A percentile compares a stretch with the other conserved stretches of the same genome.
Evolutionary conservation across 2,797 vertebrate species (phyloP).

Genomic region (Thalassophryne amazonica): DNA sequence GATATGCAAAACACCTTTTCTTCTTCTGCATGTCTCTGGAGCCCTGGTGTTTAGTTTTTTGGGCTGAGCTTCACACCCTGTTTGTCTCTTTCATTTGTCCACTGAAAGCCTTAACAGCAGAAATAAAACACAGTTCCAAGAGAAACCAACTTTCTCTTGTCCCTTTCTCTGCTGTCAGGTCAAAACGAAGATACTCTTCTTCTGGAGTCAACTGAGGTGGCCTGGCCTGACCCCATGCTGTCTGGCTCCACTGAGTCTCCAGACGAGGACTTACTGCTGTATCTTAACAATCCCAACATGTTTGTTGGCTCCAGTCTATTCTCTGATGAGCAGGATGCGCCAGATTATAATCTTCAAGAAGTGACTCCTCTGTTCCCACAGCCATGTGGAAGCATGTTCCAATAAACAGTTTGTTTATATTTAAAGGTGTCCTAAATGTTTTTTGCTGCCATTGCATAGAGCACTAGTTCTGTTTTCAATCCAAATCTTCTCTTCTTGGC

Average conservation of each 20-base stretch:
- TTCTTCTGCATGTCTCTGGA: not conserved
- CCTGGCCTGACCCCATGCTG: constrained; percentile 53
- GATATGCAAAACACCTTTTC: too few species aligned
- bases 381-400: constrained; percentile 36
- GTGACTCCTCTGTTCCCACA: constrained; percentile 8
- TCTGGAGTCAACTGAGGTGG: constrained; percentile 5
- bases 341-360: constrained; percentile 10
- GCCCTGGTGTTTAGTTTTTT: not conserved
- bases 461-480: too few species aligned
- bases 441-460: too few species aligned
- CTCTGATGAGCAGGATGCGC: not conserved
- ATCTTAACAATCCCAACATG: constrained; percentile 3
- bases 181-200: not conserved
- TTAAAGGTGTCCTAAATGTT: too few species aligned
- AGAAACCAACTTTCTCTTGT: not conserved
- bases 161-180: constrained; percentile 30
- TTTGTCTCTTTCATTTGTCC: constrained; percentile 5
- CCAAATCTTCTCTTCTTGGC: too few species aligned
- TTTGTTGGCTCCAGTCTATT: constrained; percentile 1
- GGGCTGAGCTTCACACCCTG: not conserved
- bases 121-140: not conserved
- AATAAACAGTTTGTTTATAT: constrained; percentile 8
- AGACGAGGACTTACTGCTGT: constrained; percentile 39
- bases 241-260: not conserved
- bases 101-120: not conserved